Conservation (phyloP, 2,113 vertebrate genomes). For the Caranx ignobilis region DNA sequence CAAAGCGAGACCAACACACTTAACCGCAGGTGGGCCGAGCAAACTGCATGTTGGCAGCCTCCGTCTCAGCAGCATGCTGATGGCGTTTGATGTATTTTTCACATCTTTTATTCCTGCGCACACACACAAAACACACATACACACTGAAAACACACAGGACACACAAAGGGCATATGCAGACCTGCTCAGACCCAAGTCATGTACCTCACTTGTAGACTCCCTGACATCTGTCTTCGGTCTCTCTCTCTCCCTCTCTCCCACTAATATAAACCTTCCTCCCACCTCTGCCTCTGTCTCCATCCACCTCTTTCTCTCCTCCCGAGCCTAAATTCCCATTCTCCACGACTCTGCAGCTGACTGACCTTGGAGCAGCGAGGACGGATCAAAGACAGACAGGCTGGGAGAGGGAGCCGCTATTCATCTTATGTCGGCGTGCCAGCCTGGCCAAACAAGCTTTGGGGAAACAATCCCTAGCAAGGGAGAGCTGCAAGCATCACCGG, state of each 20-base stretch:
- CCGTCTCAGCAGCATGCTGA: conserved; percentile 39
- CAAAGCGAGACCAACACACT: conserved; percentile 42
- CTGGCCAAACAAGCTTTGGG: conserved; percentile 80
- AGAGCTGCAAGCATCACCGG: conserved; percentile 65
- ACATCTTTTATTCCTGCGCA: conserved; percentile 22
- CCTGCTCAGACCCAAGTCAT: conserved; percentile 69
- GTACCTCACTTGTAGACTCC: conserved; percentile 50
- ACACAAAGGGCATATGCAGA: conserved; percentile 55
- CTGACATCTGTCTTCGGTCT: conserved; percentile 65
- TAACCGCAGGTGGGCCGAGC: conserved; percentile 49
- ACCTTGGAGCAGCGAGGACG: conserved; percentile 80
- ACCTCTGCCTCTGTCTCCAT: conserved; percentile 31
- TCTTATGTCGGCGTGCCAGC: conserved; percentile 76
- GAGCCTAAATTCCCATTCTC: conserved; percentile 54
- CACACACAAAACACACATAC: conserved; percentile 36
- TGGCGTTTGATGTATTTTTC: conserved; percentile 47
- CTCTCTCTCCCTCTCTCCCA: background rate
- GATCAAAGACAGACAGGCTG: conserved; percentile 75
- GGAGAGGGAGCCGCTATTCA: conserved; percentile 75
- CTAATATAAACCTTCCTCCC: conserved; percentile 16
- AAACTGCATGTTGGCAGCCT: conserved; percentile 37
- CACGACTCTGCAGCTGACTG: conserved; percentile 71
- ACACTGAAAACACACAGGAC: conserved; percentile 44
- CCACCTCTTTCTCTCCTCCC: conserved; percentile 18
- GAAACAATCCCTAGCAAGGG: conserved; percentile 77